Conservation (phyloP, 2,797 vertebrate genomes). For the Eutrigla gurnardus region DNA sequence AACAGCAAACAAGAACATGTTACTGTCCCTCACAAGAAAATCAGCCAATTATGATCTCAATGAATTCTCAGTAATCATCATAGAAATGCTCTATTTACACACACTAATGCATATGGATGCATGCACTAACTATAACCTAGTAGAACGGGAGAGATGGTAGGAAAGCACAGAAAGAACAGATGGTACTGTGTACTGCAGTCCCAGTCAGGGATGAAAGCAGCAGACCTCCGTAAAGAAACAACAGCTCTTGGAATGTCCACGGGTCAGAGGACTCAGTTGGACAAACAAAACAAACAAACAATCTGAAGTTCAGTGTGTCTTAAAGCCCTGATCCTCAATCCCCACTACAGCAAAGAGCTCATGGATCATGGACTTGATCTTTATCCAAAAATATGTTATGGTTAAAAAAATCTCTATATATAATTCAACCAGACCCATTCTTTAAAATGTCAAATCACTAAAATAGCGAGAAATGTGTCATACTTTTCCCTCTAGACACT, state of each 20-base stretch:
- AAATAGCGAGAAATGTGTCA: neutral
- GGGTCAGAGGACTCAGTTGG: slow-evolving; percentile 28
- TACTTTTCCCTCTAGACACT: neutral
- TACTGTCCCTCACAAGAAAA: too few relatives aligned
- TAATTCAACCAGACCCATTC: neutral
- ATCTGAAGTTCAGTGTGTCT: neutral
- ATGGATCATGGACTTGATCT: neutral
- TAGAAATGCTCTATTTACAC: neutral
- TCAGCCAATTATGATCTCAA: too few relatives aligned
- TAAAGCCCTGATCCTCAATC: slow-evolving; percentile 7
- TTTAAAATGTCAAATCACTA: neutral
- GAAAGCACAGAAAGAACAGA: slow-evolving; percentile 7
- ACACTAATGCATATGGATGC: neutral
- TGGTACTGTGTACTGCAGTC: slow-evolving; percentile 23
- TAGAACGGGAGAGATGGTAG: neutral
- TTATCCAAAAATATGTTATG: neutral
- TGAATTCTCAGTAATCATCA: neutral
- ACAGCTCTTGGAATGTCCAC: slow-evolving; percentile 17
- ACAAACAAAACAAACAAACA: slow-evolving; percentile 43
- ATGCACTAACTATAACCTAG: too few relatives aligned
- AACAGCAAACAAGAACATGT: too few relatives aligned
- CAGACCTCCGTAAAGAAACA: slow-evolving; percentile 19
- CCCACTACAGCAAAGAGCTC: neutral
- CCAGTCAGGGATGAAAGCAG: slow-evolving; percentile 42
- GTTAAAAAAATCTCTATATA: neutral